These are phyloP conservation scores for Lochmaea capreae DNA, from an alignment of 2,888 invertebrate species.

Conservation along the genomic window DNA sequence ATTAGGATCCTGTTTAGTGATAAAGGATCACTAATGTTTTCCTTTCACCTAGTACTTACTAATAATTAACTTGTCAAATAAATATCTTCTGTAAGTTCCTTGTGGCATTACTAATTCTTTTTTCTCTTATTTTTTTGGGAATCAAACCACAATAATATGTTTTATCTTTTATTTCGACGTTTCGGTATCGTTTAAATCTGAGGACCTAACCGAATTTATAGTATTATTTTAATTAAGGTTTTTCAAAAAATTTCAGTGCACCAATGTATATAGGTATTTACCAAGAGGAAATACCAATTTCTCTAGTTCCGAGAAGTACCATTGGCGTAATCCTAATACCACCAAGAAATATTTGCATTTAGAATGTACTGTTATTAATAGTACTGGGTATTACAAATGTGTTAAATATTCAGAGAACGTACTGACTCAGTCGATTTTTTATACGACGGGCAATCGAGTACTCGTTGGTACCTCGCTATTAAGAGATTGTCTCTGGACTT, in stretches of 20 bases:
- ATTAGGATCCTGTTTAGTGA: not conserved
- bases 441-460: not conserved
- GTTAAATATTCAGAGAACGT: slow-evolving; percentile 20
- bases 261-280: not conserved
- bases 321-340: slow-evolving; percentile 13
- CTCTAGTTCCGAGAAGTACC: slow-evolving; percentile 17
- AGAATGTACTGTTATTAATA: slow-evolving; percentile 24
- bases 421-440: slow-evolving; percentile 9
- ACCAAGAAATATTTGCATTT: slow-evolving; percentile 25
- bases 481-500: slow-evolving; percentile 1
- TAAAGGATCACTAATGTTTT: too few relatives aligned
- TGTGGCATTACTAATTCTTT: too few relatives aligned
- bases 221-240: too few relatives aligned
- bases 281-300: slow-evolving; percentile 17
- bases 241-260: too few relatives aligned
- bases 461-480: not conserved
- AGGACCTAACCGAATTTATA: too few relatives aligned
- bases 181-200: too few relatives aligned
- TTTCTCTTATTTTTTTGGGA: too few relatives aligned
- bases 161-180: too few relatives aligned
- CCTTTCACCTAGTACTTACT: too few relatives aligned
- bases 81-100: too few relatives aligned
- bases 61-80: too few relatives aligned
- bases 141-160: too few relatives aligned
- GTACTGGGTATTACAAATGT: slow-evolving; percentile 20